Base-by-base conservation (phyloP, 64 coral and sea anemone genomes). In the Hydrozoanthus tunicans region DNA sequence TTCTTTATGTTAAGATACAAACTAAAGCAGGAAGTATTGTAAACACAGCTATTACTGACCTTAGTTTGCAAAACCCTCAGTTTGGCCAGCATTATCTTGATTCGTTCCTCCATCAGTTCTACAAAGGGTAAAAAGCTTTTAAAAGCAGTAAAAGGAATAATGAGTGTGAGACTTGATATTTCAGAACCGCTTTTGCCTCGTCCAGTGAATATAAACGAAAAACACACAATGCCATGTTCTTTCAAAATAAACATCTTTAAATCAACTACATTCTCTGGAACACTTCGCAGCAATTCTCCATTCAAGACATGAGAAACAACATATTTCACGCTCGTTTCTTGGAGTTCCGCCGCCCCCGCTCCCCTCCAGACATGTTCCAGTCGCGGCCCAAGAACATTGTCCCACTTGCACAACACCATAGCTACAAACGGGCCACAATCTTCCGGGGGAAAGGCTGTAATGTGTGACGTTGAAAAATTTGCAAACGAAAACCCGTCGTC, bases 51-150 rank as follows among this genome's bases (percentile, higher is more conserved):
- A 43, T 43, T 43, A 17, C 70, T 53, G 93, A 99, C 96, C 96
- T 99, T 99, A 32, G 94, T 91, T 90, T 95, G 96, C 24, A 99
- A 76, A 67, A 99, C 96, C 57, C 91, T 51, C 32, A 92, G 59
- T 73, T 86, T 92, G 20, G 81, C 91, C 57, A 92, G 51, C 73
- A 92, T 82, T 85, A 92, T 60, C 59, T 92, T 92, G 65, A 92
- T 58, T 86, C 81, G 78, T 77, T 85, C 81, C 72, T 92, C 91
- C 58, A 86, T 82, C 70, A 92, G 80, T 82, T 92, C 91, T 25
- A 85, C 81, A 69, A 83, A 92, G 15, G 65, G 70, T 25, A 92
- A 67, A 68, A 83, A 92, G 62, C 56, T 82, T 17, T 92, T 92
- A 64, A 92, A 85, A 55, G 17, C 91, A 52, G 91, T 12, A 67